Percentiles rank a stretch among this genome's conserved stretches.
Evolutionary conservation across 2,888 invertebrate genomes (phyloP).

Genomic region (Helleia helle): DNA sequence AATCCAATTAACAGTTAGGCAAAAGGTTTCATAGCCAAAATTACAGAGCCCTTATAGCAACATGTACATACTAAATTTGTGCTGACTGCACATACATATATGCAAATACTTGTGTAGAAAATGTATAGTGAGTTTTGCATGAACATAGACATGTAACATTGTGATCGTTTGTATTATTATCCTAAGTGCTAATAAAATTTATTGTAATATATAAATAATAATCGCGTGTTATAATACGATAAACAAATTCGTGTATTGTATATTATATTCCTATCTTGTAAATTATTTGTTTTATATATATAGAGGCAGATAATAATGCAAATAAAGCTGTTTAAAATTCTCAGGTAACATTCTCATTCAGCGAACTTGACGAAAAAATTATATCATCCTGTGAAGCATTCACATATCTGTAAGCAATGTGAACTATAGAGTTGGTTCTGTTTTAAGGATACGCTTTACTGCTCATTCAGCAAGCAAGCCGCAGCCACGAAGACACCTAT

Average conservation of each 20-base stretch:
- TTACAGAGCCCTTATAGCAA: not conserved
- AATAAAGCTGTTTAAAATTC: not conserved
- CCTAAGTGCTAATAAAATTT: not conserved
- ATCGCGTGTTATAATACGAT: not conserved
- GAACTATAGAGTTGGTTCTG: not conserved
- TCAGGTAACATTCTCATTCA: not conserved
- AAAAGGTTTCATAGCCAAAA: too few relatives aligned
- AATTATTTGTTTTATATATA: not conserved
- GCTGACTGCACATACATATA: not conserved
- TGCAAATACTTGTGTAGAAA: not conserved
- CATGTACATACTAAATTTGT: not conserved
- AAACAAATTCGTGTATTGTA: not conserved
- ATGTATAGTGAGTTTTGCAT: conserved; percentile 1
- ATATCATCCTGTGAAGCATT: conserved; percentile 2
- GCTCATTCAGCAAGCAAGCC: conserved; percentile 9
- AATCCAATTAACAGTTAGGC: too few relatives aligned
- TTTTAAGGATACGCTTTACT: not conserved
- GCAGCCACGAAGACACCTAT: conserved; percentile 16
- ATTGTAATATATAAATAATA: not conserved
- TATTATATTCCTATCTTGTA: not conserved
- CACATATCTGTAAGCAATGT: conserved; percentile 4
- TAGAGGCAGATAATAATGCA: not conserved
- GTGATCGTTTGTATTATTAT: not conserved
- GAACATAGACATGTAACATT: not conserved
- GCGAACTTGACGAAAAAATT: not conserved